Conservation (phyloP, 2,888 invertebrate species). For the Branchellion lobata region DNA sequence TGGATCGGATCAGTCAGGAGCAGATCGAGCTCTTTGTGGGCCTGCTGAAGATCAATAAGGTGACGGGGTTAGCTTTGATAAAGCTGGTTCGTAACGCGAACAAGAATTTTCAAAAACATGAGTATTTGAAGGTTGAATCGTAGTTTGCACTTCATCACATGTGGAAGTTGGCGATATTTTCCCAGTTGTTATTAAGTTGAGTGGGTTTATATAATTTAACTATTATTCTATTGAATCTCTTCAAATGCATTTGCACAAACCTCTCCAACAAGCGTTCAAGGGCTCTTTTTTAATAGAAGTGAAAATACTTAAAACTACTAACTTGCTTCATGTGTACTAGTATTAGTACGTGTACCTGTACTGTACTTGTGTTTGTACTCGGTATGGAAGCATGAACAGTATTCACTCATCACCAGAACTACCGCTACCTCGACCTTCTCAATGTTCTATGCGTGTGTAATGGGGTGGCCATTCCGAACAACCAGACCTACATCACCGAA, state of each 20-base stretch:
- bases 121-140: not conserved
- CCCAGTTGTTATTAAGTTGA: too few species aligned
- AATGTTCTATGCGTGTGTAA: constrained; percentile 62
- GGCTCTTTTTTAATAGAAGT: too few species aligned
- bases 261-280: too few species aligned
- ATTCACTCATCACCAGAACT: constrained; percentile 59
- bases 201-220: too few species aligned
- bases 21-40: constrained; percentile 61
- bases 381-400: too few species aligned
- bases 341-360: too few species aligned
- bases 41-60: constrained; percentile 59
- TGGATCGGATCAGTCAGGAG: constrained; percentile 60
- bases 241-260: too few species aligned
- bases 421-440: constrained; percentile 60
- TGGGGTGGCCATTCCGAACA: constrained; percentile 61
- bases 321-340: too few species aligned
- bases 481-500: constrained; percentile 61
- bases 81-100: not conserved
- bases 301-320: too few species aligned
- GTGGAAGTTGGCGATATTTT: not conserved
- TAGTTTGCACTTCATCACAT: not conserved
- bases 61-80: constrained; percentile 50
- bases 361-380: too few species aligned
- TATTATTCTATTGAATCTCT: too few species aligned
- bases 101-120: not conserved